Base-by-base conservation (phyloP, 2,888 invertebrate species). In the Tipula unca region DNA sequence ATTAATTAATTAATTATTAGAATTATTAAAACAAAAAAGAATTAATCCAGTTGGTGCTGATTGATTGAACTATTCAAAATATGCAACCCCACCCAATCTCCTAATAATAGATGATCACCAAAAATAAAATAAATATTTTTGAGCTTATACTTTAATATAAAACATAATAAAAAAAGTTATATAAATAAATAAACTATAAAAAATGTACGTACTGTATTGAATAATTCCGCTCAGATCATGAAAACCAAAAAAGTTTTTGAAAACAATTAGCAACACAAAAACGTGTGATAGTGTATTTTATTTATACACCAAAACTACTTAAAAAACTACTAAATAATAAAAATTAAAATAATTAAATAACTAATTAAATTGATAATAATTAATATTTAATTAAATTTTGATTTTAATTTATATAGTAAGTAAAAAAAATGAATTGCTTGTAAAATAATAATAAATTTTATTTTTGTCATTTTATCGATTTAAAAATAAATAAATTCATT, bases 281-380 rank as follows among this genome's bases (percentile, higher is more conserved):
- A 84, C 84, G 84, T 84, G 85, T 85, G 85, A 85, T 85, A 85
- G 85, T 85, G 85, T 85, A 85, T 85, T 39, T 39, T 54, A 85
- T 17, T 85, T 85, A 85, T 85, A 85, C 85, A 85, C 85, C 85
- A 85, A 54, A 42, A 36, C 0, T 29, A 54, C 14, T 25, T 39
- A 17, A 36, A 84, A 20, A 84, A 35, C 35, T 84, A 54, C 48
- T 69, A 69, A 17, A 32, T 17, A 35, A 14, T 84, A 82, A 14
- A 29, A 82, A 83, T n/a, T 32, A 83, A 83, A 83, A 83, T n/a
- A 84, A 25, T 1, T 36, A 36, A 36, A 84, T 20, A 36, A 84
- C 5, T 36, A 36, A 36, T 25, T 84, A 13, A 36, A 84, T 36
- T 36, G n/a, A 84, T 36, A 83, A 32, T 83, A 83, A 32, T 5